Conservation (phyloP, 2,113 vertebrate species). For the Labeo catla region DNA sequence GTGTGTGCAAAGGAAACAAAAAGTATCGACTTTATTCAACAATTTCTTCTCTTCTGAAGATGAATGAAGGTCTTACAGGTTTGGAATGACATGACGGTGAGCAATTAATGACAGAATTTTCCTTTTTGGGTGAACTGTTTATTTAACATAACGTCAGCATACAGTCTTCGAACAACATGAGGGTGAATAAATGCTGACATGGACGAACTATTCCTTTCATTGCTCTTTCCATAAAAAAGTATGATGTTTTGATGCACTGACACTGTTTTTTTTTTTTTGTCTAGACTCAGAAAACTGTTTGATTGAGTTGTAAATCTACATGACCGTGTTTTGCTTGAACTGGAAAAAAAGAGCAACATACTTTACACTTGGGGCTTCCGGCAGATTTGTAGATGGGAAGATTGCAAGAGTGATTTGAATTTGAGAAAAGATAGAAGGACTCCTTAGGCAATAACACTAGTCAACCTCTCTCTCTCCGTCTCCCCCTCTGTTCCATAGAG, state of each 20-base stretch:
- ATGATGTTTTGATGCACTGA: neutral
- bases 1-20: too few species aligned
- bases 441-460: neutral
- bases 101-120: too few species aligned
- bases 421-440: neutral
- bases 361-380: neutral
- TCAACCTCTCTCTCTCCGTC: neutral
- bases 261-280: neutral
- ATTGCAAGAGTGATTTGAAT: slow-evolving; percentile 25
- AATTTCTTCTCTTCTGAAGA: neutral
- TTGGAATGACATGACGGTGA: too few species aligned
- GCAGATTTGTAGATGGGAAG: slow-evolving; percentile 6
- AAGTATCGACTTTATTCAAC: neutral
- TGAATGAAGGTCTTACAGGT: too few species aligned
- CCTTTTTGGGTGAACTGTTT: neutral
- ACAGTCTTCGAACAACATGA: neutral
- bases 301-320: slow-evolving; percentile 16
- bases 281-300: neutral
- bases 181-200: neutral
- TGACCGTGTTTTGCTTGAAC: neutral
- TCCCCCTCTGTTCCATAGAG: neutral
- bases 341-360: neutral
- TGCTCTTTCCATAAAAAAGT: neutral
- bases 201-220: neutral
- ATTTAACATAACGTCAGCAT: neutral